Conservation (phyloP, 2,797 vertebrate species). For the Enteromius trimaculatus region DNA sequence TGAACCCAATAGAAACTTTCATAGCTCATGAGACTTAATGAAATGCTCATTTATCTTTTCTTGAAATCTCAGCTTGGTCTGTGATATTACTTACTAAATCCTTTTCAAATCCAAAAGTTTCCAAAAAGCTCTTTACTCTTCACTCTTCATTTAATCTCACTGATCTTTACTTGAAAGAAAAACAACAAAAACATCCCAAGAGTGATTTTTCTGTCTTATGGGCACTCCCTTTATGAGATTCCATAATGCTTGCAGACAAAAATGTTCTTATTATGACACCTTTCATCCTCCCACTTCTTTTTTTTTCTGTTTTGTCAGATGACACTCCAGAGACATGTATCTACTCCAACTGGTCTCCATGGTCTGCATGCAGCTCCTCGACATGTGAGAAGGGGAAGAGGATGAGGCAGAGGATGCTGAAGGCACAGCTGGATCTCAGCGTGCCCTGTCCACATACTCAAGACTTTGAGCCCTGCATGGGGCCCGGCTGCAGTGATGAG, state of each 20-base stretch:
- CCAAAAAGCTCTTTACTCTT: not conserved
- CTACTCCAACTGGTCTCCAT: constrained; percentile 98
- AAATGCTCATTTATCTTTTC: not conserved
- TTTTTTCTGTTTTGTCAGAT: constrained; percentile 74
- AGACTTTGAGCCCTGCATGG: constrained; percentile 98
- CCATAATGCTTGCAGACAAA: not conserved
- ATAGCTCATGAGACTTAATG: not conserved
- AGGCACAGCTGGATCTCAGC: constrained; percentile 96
- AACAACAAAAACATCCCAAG: not conserved
- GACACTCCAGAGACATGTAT: constrained; percentile 98
- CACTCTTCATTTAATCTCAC: not conserved
- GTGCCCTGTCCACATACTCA: constrained; percentile 97
- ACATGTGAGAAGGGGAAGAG: constrained; percentile 98
- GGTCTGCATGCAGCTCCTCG: constrained; percentile 97
- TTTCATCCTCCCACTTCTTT: constrained; percentile 17
- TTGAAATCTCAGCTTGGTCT: not conserved
- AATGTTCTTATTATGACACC: not conserved
- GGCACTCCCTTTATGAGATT: not conserved
- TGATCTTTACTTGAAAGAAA: not conserved
- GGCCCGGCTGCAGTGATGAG: constrained; percentile 95
- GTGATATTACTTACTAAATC: not conserved
- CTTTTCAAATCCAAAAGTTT: not conserved
- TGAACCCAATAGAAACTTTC: not conserved
- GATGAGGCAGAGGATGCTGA: constrained; percentile 98
- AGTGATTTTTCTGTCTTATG: not conserved